Evolutionary conservation across 2,888 invertebrate genomes (phyloP), one percentile per base, ranked within the genome.

Genomic region (Amphimallon solstitiale): DNA sequence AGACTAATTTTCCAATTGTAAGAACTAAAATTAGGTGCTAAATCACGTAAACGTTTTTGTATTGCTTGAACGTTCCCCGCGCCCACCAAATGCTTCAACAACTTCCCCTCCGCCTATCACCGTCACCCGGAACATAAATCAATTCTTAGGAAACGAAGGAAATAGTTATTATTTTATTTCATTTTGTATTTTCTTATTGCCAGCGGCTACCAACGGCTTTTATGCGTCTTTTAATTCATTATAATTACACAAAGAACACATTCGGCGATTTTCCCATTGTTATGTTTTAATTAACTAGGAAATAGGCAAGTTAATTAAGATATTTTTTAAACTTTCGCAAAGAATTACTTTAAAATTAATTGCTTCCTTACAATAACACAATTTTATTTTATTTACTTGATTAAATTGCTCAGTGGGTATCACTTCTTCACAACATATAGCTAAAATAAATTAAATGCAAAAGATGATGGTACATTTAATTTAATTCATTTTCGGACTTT

Each of bases 11-110:
- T 43, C 48, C 65, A 35, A 65, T 60, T 60, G 65, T 65, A 65
- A 65, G 65, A 65, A 60, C 48, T 34, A 43, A 51, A 51, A 65
- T 65, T 65, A 59, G 65, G 65, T 65, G 65, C 51, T 65, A 65
- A 65, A 65, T 65, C 65, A 65, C 49, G 49, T 19, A 43, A 43
- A 43, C 43, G 54, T 54, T 54, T 54, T 54, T 54, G 54, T 54
- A 54, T 37, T 14, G 7, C 38, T 15, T 14, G 12, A 48, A 48
- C 12, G 21, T 48, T 7, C 23, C 21, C 48, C 48, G 7, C 9
- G 29, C 29, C 17, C 35, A 14, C 17, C 15, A 52, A 29, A 10
- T 34, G 7, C 7, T 29, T 29, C 29, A 29, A 29, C 29, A 29
- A 52, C 15, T 10, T 15, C 17, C 35, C 37, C 35, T 17, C 2